Evolutionary conservation across 1,140 invertebrate genomes (phyloP), one percentile per base, ranked within the genome.

Genomic region (Triops cancriformis): DNA sequence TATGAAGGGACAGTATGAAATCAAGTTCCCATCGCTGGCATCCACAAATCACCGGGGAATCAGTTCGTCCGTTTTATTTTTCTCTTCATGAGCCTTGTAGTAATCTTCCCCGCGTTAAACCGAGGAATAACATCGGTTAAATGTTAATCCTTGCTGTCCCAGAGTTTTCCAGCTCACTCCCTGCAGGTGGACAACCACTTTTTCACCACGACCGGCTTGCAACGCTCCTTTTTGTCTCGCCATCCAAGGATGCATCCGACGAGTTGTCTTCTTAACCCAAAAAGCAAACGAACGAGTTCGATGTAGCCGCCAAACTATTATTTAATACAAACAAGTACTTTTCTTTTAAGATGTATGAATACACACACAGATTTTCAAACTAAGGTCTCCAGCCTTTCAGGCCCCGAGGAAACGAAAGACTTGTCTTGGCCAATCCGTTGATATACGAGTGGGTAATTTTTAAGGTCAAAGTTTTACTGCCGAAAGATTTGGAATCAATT

Each of bases 391-490:
- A 64, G 51, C 51, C 51, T 64, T 64, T 64, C 51, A 64, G 51
- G 51, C 51, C 23, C 51, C 23, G 51, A n/a, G 51, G 51, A 64
- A 64, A 64, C 51, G 51, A 64, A 64, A 64, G 51, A 64, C 51
- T 64, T 64, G 51, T 64, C 51, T 64, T 64, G 51, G 51, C 51
- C 51, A 64, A n/a, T 64, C 51, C 51, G 51, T 64, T 64, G 51
- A 64, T 64, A 64, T 64, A 64, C 14, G 51, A 64, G 51, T 64
- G 51, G 51, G 31, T 76, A 74, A 74, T 31, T 74, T 73, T 74
- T 41, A 31, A 74, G 37, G 37, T 74, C 37, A 31, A 74, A 74
- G 26, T 14, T 74, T 74, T 74, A 6, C n/a, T 18, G 51, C 51
- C 18, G 10, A 14, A 64, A 64, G 51, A 64, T 64, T 64, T 64